Evolutionary conservation across 2,113 vertebrate species (phyloP).

Genomic region (Platycercus adscitus): DNA sequence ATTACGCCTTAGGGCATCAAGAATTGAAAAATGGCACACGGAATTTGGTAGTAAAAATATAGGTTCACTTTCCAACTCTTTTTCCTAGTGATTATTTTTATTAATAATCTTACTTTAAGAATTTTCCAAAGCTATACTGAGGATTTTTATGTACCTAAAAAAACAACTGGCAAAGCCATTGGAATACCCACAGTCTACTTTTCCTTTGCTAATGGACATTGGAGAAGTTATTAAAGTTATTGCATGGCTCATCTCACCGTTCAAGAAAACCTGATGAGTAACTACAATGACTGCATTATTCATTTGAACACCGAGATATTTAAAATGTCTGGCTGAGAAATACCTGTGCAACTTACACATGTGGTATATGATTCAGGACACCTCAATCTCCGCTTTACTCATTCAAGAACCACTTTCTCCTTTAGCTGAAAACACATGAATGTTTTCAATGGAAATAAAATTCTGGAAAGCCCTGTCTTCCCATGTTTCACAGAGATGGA

Average conservation of each 20-base stretch:
- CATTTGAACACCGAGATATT: not conserved
- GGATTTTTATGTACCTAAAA: not conserved
- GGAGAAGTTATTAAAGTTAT: not conserved
- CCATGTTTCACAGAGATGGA: not conserved
- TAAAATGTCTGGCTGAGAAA: not conserved
- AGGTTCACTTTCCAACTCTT: not conserved
- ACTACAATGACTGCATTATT: not conserved
- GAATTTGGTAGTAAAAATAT: not conserved
- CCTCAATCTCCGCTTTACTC: not conserved
- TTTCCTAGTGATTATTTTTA: not conserved
- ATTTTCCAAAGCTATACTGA: not conserved
- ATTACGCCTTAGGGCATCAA: not conserved
- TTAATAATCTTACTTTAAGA: not conserved
- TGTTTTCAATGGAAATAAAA: not conserved
- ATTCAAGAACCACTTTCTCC: not conserved
- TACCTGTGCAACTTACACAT: not conserved
- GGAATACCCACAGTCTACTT: not conserved
- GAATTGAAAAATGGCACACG: accelerated
- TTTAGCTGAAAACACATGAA: not conserved
- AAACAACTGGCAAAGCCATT: not conserved
- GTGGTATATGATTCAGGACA: not conserved
- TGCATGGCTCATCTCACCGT: not conserved
- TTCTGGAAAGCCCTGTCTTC: not conserved
- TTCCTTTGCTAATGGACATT: not conserved
- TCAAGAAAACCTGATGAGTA: not conserved